Evolutionary conservation across 2,113 vertebrate genomes (phyloP), one percentile per base, ranked within the genome.

Genomic region (Patagioenas fasciata): DNA sequence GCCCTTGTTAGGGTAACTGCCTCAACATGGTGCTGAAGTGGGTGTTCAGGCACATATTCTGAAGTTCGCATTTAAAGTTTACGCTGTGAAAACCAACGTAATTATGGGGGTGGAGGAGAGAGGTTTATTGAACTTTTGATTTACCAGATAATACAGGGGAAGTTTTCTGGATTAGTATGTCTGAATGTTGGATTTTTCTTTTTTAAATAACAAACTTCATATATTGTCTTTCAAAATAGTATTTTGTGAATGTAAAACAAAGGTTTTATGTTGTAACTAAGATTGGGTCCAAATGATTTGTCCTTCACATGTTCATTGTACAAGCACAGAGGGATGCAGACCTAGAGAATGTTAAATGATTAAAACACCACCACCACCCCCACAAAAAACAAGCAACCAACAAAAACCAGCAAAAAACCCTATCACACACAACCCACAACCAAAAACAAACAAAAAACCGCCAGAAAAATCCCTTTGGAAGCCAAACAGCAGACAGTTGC

Each of bases 41-140:
- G 21, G 32, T 51, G 9, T 72, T 78, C 3, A 8, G 47, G 58
- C 40, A 50, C 51, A 28, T 4, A 0, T 32, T 56, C 17, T 28
- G 5, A 51, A 3, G 15, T 53, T 28, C 4, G 25, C 24, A 14
- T 62, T 65, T 36, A 14, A 50, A 57, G 38, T 70, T 56, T 4
- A 31, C 0, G 0, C 17, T 44, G 4, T 86, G 10, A 62, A 91
- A 93, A 44, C 9, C 34, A 24, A 58, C 48, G 29, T 36, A 64
- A 29, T 67, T 16, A 4, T 0, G 0, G 23, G 21, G 21, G 4
- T 2, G 6, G 34, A 4, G 9, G 12, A 48, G 6, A 10, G 36
- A 38, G 24, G 4, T 48, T 12, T 61, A 3, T 13, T 66, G 21
- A 61, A 14, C 12, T 50, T 36, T 40, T 54, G 13, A 4, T 2